Evolutionary conservation across 2,113 vertebrate species (phyloP).

Genomic region (Telmatochromis sp.): DNA sequence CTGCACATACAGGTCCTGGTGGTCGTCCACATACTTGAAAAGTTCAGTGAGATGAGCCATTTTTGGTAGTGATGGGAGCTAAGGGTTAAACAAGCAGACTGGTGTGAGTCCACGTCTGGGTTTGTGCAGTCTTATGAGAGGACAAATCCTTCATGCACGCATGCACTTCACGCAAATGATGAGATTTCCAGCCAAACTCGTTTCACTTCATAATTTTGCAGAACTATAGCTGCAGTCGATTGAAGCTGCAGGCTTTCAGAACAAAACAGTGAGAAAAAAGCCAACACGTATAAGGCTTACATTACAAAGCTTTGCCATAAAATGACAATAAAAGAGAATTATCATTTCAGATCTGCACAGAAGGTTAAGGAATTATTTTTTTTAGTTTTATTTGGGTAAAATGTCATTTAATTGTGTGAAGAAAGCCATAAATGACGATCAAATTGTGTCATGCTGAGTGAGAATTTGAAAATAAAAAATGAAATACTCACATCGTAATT

Average conservation of each 20-base stretch:
- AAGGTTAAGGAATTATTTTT: neutral
- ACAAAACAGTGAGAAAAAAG: neutral
- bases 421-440: neutral
- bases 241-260: fast-evolving
- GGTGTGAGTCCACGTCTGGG: neutral
- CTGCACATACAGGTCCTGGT: constrained; percentile 87
- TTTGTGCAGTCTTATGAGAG: neutral
- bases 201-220: neutral
- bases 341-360: neutral
- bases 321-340: neutral
- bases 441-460: neutral
- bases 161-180: fast-evolving
- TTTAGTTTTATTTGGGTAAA: neutral
- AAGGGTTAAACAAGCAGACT: constrained; percentile 2
- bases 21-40: constrained; percentile 86
- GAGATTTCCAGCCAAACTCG: neutral
- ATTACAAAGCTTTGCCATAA: too few relatives aligned
- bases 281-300: neutral
- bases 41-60: constrained; percentile 80
- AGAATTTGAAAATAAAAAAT: neutral
- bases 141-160: neutral
- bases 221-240: neutral
- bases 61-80: constrained; percentile 16
- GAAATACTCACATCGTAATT: neutral
- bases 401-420: neutral